These are phyloP conservation scores for Macaca mulatta DNA, from an alignment of 2,113 vertebrate species.

Conservation along the genomic window DNA sequence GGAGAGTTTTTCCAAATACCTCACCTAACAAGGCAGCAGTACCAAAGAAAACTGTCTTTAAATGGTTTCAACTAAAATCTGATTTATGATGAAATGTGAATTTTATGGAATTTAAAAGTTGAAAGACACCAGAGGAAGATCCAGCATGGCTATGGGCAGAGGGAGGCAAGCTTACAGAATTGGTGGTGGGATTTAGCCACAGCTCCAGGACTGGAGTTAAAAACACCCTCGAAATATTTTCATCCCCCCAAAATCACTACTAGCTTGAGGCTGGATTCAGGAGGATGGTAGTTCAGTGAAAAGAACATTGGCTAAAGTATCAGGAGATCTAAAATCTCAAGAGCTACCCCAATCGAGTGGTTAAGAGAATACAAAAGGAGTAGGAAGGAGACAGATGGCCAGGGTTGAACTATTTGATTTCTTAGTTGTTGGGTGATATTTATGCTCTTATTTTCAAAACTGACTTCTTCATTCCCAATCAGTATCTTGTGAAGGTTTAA, in stretches of 20 bases:
- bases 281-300: background rate
- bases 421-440: background rate
- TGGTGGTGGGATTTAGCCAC: background rate
- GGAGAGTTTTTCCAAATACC: background rate
- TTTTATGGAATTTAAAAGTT: slow-evolving; percentile 22
- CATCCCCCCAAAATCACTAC: background rate
- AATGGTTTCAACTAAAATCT: slow-evolving; percentile 40
- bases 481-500: background rate
- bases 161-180: background rate
- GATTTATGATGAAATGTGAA: slow-evolving; percentile 31
- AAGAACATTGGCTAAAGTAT: background rate
- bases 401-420: background rate
- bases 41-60: slow-evolving; percentile 25
- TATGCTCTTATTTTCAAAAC: background rate
- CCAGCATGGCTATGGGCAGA: background rate
- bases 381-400: background rate
- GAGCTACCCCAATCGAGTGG: accelerated
- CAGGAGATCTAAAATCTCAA: background rate
- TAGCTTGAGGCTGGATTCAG: background rate
- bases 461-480: background rate
- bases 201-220: background rate
- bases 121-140: background rate
- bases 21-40: background rate
- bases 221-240: background rate
- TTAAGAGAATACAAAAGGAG: accelerated